Evolutionary conservation across 2,797 vertebrate genomes (phyloP).

Genomic region (Propithecus deckenii): DNA sequence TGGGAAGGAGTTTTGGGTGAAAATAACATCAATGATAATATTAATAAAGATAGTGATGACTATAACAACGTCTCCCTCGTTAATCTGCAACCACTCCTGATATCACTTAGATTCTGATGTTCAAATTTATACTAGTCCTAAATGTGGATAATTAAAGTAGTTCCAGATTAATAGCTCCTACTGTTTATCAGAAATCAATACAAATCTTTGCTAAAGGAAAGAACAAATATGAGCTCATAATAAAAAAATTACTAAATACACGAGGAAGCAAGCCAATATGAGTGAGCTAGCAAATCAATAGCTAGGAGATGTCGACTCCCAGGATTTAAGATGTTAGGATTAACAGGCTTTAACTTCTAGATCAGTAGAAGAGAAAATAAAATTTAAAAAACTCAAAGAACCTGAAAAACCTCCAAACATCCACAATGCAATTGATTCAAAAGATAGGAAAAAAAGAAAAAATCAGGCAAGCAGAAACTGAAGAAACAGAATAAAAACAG

Average conservation of each 20-base stretch:
- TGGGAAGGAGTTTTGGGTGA: not conserved
- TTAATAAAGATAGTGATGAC: not conserved
- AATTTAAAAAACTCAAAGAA: not conserved
- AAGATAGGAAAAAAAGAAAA: not conserved
- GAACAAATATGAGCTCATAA: not conserved
- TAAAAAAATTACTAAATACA: not conserved
- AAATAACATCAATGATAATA: not conserved
- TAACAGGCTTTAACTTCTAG: not conserved
- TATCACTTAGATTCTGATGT: not conserved
- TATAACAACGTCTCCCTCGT: not conserved
- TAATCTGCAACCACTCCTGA: not conserved
- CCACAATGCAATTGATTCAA: not conserved
- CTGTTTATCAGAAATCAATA: not conserved
- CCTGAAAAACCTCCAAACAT: not conserved
- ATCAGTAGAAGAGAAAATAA: not conserved
- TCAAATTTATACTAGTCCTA: not conserved
- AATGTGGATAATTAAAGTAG: not conserved
- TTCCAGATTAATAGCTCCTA: not conserved
- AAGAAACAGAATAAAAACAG: not conserved
- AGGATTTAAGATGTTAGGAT: not conserved
- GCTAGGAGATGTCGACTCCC: not conserved
- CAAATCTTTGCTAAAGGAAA: not conserved
- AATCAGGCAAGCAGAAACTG: not conserved
- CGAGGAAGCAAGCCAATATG: not conserved
- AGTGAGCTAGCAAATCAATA: constrained; percentile 27